phyloP scores from a whole-genome alignment of 2,113 vertebrate species.

The Daubentonia madagascariensis region DNA sequence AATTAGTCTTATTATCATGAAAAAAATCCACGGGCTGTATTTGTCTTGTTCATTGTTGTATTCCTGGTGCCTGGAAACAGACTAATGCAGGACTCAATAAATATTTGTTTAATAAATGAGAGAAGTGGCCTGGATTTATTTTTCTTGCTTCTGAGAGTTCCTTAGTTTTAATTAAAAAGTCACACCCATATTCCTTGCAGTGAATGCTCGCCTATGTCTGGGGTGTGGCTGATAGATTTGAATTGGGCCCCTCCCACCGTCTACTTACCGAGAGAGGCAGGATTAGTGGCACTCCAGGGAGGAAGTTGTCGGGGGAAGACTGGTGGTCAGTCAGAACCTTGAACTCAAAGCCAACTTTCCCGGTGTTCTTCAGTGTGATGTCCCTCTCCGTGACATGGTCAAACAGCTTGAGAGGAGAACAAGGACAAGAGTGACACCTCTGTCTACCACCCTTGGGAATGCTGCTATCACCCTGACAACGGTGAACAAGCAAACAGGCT shows the following conservation, averaged over 20 bases:
- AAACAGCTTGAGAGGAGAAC: slow-evolving; percentile 83
- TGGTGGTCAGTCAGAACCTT: slow-evolving; percentile 46
- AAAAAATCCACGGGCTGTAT: background rate
- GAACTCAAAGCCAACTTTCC: slow-evolving; percentile 88
- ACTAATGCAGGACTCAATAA: background rate
- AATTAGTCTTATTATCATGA: background rate
- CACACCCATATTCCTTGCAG: background rate
- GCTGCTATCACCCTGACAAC: background rate
- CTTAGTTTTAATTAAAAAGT: background rate
- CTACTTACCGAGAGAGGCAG: slow-evolving; percentile 85
- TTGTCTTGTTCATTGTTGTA: background rate
- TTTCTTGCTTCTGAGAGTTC: background rate
- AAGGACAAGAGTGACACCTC: background rate
- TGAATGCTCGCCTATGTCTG: background rate
- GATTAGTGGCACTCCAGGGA: slow-evolving; percentile 83
- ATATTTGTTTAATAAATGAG: background rate
- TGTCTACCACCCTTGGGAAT: background rate
- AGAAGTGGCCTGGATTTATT: background rate
- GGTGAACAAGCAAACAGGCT: background rate
- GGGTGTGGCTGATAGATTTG: background rate
- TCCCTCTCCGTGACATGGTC: slow-evolving; percentile 79
- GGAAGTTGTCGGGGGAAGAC: slow-evolving; percentile 36
- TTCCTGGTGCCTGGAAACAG: background rate
- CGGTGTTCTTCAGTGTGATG: slow-evolving; percentile 85
- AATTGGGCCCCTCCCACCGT: background rate